Base-by-base conservation (phyloP, 2,797 vertebrate genomes). In the Sorex maritimensis region DNA sequence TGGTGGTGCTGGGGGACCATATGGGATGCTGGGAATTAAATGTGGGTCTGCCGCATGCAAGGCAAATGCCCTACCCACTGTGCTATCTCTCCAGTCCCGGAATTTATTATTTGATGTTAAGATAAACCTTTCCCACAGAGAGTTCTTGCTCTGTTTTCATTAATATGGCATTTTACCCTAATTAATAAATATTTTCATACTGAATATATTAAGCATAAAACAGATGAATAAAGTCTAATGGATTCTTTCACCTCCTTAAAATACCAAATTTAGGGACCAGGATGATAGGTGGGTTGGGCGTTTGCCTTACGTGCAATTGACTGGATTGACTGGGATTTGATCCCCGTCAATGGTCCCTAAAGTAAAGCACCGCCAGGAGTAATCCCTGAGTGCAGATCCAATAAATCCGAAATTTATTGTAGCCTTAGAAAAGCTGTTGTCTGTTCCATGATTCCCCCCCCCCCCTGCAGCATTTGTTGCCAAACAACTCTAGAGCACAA, bases 91-190 rank as follows among this genome's bases (percentile, higher is more conserved):
- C 34, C 34, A 34, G 34, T 34, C 34, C 34, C 2, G 28, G 58
- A 88, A 92, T 78, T 78, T 81, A 61, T 86, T 86, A 46, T 34
- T 83, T 91, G 87, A 77, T 44, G 46, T 61, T 92, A 75, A 83
- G 55, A 38, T 90, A 34, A 3, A 49, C 15, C 81, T 88, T 81
- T 79, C 72, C 52, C 90, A 72, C 72, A 91, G 17, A 44, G 78
- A 81, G 11, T 68, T 87, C 23, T 75, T 72, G 49, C 21, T 89
- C 24, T 79, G 3, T 72, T 89, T 94, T 93, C 5, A 44, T 92
- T 87, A 19, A 80, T 2, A 65, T 73, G 52, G 30, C 21, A 17
- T 71, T 90, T 95, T 93, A 44, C 34, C 82, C 88, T 90, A 6
- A 1, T 77, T 41, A 86, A 86, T 75, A 88, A 95, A 23, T 26